Conservation (phyloP, 2,797 vertebrate species). For the Cyprinodon diabolis region DNA sequence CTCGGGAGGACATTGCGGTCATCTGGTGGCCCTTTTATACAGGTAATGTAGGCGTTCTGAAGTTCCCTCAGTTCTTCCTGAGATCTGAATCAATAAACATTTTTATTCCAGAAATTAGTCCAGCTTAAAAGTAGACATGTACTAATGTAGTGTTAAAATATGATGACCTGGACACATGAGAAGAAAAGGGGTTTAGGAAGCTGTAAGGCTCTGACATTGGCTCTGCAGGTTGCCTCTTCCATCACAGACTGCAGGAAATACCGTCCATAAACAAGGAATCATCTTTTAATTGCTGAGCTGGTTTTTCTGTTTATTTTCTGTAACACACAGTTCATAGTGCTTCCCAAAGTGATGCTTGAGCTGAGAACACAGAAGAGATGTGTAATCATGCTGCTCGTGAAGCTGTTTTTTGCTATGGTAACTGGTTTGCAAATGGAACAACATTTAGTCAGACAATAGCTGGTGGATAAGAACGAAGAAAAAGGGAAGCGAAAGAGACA, state of each 20-base stretch:
- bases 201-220: conserved; percentile 61
- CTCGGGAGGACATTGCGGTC: not conserved
- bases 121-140: not conserved
- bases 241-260: conserved; percentile 40
- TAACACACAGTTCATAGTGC: conserved; percentile 61
- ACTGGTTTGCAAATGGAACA: conserved; percentile 54
- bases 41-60: not conserved
- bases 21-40: not conserved
- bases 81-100: not conserved
- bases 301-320: conserved; percentile 42
- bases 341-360: conserved; percentile 20
- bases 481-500: conserved; percentile 58
- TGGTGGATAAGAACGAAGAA: conserved; percentile 19
- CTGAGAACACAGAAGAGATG: conserved; percentile 37
- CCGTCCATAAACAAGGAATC: conserved; percentile 53
- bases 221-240: conserved; percentile 46
- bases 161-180: not conserved
- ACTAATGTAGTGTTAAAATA: not conserved
- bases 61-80: not conserved
- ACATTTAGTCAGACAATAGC: conserved; percentile 28
- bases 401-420: conserved; percentile 59
- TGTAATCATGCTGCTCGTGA: conserved; percentile 44
- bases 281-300: conserved; percentile 69
- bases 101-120: not conserved
- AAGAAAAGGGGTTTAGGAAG: not conserved